Conservation (phyloP, 2,797 vertebrate genomes). For the Falco peregrinus region DNA sequence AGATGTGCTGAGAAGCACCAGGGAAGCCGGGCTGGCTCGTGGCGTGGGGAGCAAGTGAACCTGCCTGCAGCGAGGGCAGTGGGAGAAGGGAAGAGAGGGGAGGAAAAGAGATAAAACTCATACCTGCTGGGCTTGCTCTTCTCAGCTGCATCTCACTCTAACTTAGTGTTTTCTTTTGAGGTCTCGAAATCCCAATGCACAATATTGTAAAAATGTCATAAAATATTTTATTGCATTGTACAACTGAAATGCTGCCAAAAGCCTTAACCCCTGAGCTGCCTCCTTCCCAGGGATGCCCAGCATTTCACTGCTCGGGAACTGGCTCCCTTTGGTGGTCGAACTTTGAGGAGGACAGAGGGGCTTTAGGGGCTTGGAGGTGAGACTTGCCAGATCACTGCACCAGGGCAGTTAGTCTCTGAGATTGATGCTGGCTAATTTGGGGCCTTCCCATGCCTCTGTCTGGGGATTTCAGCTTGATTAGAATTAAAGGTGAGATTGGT, state of each 20-base stretch:
- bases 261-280: constrained; percentile 53
- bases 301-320: accelerated
- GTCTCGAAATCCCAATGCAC: constrained; percentile 2
- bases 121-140: constrained; percentile 45
- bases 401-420: background rate
- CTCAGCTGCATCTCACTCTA: background rate
- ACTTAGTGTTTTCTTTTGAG: constrained; percentile 8
- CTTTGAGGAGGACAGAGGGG: background rate
- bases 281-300: background rate
- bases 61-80: background rate
- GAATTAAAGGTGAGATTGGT: accelerated
- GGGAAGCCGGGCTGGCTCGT: background rate
- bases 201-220: constrained; percentile 57
- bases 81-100: background rate
- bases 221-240: constrained; percentile 46
- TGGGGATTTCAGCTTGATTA: background rate
- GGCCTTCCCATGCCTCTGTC: accelerated
- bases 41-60: background rate
- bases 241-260: constrained; percentile 15
- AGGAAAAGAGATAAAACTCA: background rate
- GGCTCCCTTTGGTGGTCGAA: background rate
- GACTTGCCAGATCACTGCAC: background rate
- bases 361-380: background rate
- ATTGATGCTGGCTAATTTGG: background rate
- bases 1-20: constrained; percentile 61